A percentile compares a stretch with the other conserved stretches of the same genome.
These are phyloP conservation scores for Agonopterix heracliana DNA, from an alignment of 2,888 invertebrate species.

Conservation along the genomic window DNA sequence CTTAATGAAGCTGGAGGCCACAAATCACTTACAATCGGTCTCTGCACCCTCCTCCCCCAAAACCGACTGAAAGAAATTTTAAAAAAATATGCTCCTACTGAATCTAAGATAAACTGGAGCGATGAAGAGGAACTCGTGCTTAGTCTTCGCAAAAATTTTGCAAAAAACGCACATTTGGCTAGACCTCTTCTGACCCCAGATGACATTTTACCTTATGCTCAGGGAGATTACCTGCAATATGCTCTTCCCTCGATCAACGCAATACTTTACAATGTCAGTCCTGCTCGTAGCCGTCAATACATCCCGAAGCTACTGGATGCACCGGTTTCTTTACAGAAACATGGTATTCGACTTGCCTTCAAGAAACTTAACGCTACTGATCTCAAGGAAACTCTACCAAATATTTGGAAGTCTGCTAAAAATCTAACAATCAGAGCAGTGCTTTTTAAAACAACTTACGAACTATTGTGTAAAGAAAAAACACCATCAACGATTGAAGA, in stretches of 20 bases:
- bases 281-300: conserved; percentile 22
- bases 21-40: conserved; percentile 30
- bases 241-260: conserved; percentile 45
- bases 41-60: conserved; percentile 35
- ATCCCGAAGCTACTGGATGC: conserved; percentile 34
- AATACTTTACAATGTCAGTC: conserved; percentile 37
- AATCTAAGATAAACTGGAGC: conserved; percentile 43
- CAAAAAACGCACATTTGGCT: conserved; percentile 41
- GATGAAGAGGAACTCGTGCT: conserved; percentile 32
- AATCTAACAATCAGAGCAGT: conserved; percentile 35
- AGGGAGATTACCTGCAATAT: conserved; percentile 54
- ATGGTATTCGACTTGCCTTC: conserved; percentile 34
- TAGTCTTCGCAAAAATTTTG: conserved; percentile 42
- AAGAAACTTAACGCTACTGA: conserved; percentile 31
- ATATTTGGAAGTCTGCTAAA: conserved; percentile 37
- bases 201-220: conserved; percentile 41
- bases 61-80: conserved; percentile 31
- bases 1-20: conserved; percentile 27
- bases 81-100: conserved; percentile 36
- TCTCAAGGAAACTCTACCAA: conserved; percentile 25
- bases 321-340: conserved; percentile 44
- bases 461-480: conserved; percentile 29
- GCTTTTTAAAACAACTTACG: conserved; percentile 32
- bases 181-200: conserved; percentile 41
- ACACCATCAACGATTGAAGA: conserved; percentile 20